These are phyloP conservation scores for Hydroisotoma schaefferi DNA, from an alignment of 2,888 invertebrate species.

Conservation along the genomic window DNA sequence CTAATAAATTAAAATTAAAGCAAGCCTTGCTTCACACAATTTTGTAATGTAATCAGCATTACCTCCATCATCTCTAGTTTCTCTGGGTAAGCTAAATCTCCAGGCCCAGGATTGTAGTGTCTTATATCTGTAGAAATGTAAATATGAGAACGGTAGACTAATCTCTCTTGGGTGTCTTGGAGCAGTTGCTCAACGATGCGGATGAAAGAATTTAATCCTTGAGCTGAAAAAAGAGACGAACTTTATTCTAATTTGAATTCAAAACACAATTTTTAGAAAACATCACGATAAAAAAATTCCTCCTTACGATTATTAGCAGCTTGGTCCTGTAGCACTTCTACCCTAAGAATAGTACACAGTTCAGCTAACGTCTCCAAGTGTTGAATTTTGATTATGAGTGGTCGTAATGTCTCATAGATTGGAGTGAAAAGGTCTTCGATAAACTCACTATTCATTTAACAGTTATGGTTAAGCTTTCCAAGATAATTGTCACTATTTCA, in stretches of 20 bases:
- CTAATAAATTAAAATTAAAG: background rate
- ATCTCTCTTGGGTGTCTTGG: slow-evolving; percentile 91
- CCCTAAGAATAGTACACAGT: slow-evolving; percentile 85
- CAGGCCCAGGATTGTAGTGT: slow-evolving; percentile 81
- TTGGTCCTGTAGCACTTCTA: slow-evolving; percentile 89
- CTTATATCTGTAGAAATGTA: slow-evolving; percentile 89
- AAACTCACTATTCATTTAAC: slow-evolving; percentile 57
- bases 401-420: slow-evolving; percentile 86
- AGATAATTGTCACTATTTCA: background rate
- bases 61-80: slow-evolving; percentile 97
- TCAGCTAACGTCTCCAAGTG: slow-evolving; percentile 97
- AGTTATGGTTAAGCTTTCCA: background rate
- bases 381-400: slow-evolving; percentile 91
- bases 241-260: background rate
- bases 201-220: slow-evolving; percentile 72
- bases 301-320: slow-evolving; percentile 73
- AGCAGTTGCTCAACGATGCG: slow-evolving; percentile 74
- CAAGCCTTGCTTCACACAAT: no score
- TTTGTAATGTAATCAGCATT: slow-evolving; percentile 8
- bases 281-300: background rate
- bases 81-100: slow-evolving; percentile 96
- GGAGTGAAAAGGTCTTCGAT: slow-evolving; percentile 79
- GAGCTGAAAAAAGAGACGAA: slow-evolving; percentile 54
- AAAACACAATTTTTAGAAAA: background rate
- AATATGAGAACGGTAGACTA: slow-evolving; percentile 91